Percentiles rank a stretch among this genome's conserved stretches.
These are phyloP conservation scores for Spinus pinus DNA, from an alignment of 2,797 vertebrate genomes.

Conservation along the genomic window DNA sequence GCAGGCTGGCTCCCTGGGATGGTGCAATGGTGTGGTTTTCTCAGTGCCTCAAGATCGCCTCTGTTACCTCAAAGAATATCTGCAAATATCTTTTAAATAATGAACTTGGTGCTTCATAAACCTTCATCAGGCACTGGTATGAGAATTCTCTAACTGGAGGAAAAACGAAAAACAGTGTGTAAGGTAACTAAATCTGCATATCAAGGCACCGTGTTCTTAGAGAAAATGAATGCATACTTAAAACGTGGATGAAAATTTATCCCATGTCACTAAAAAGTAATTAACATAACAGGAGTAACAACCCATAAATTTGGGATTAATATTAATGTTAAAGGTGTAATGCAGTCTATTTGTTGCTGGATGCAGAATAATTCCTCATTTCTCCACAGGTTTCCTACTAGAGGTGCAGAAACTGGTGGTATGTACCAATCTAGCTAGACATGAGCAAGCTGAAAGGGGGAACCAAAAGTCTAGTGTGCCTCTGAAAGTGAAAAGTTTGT, in stretches of 20 bases:
- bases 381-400: background rate
- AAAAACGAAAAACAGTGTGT: background rate
- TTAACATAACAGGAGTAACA: background rate
- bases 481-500: background rate
- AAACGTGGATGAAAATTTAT: background rate
- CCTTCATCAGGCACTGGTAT: background rate
- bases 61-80: background rate
- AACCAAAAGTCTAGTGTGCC: background rate
- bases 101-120: background rate
- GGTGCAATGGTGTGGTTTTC: background rate
- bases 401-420: background rate
- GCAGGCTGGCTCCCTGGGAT: background rate
- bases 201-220: background rate
- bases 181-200: background rate
- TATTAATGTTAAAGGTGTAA: background rate
- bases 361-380: background rate
- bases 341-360: background rate
- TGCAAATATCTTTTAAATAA: background rate
- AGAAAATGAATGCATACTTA: background rate
- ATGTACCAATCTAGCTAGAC: background rate
- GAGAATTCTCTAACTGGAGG: background rate
- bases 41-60: background rate
- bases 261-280: background rate
- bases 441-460: background rate
- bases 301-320: background rate